A percentile compares a stretch with the other conserved stretches of the same genome.
phyloP scores from a whole-genome alignment of 2,888 invertebrate genomes.

The Drosophila multiciliata region DNA sequence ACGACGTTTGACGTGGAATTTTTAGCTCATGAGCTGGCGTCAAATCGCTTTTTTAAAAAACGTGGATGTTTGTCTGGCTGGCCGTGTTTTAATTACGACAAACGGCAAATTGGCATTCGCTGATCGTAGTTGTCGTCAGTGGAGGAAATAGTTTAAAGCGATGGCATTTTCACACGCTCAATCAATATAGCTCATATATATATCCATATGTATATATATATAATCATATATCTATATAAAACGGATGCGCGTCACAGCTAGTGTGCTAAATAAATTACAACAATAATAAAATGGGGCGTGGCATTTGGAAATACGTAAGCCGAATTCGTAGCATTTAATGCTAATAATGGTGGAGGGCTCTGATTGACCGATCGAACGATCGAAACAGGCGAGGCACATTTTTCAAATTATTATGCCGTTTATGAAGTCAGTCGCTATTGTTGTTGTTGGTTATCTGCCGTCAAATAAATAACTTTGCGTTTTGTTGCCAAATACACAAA shows the following conservation, averaged over 20 bases:
- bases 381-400: slow-evolving; percentile 40
- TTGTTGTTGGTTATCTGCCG: slow-evolving; percentile 39
- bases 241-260: slow-evolving; percentile 69
- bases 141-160: slow-evolving; percentile 55
- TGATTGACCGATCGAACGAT: slow-evolving; percentile 32
- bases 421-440: slow-evolving; percentile 45
- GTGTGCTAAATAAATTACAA: slow-evolving; percentile 17
- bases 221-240: slow-evolving; percentile 7
- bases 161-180: slow-evolving; percentile 77
- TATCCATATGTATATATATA: slow-evolving; percentile 1
- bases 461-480: slow-evolving; percentile 72
- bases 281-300: slow-evolving; percentile 38
- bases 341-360: slow-evolving; percentile 16
- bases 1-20: slow-evolving; percentile 71
- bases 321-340: slow-evolving; percentile 34
- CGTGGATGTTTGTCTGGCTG: slow-evolving; percentile 18
- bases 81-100: slow-evolving; percentile 68
- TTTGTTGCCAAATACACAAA: slow-evolving; percentile 68
- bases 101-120: slow-evolving; percentile 66
- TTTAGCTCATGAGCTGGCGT: slow-evolving; percentile 71
- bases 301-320: slow-evolving; percentile 23
- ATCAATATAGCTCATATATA: slow-evolving; percentile 37
- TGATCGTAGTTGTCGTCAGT: slow-evolving; percentile 54
- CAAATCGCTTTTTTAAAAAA: slow-evolving; percentile 14
- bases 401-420: slow-evolving; percentile 60